Evolutionary conservation across 2,888 invertebrate species (phyloP), one percentile per base, ranked within the genome.

Genomic region (Volucella zonaria): DNA sequence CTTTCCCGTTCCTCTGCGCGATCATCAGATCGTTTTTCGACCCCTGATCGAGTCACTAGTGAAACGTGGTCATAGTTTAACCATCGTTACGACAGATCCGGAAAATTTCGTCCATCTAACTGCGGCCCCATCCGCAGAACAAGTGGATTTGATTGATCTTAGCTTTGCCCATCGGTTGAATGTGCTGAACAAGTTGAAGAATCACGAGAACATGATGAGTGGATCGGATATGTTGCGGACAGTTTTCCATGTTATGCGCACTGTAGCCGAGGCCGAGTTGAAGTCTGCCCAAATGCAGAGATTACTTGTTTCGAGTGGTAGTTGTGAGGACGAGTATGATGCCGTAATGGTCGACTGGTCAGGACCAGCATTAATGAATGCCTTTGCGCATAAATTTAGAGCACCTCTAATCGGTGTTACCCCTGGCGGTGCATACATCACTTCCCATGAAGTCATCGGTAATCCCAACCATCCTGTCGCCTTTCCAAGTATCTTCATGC

Each of bases 291-390:
- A 89, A 87, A 86, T 90, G 15, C 87, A 89, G 81, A 43, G 86
- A 14, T 62, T 89, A 2, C 74, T 90, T 4, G 54, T 56, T 51
- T n/a, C 56, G n/a, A n/a, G n/a, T n/a, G 45, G 54, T 10, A 18
- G 42, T 51, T 82, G 87, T 3, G 67, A 83, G 23, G 59, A 92
- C 76, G 92, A 92, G 42, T 94, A 94, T 86, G 94, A 94, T 89
- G 88, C 94, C 43, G 92, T 94, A 0, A 90, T 94, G 49, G 92
- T 93, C 3, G 94, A 94, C 89, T 92, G 93, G n/a, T 91, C 93
- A 8, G 90, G 92, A 4, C 87, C 88, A n/a, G 93, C 93, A 0
- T 70, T 93, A 0, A 88, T 93, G 49, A 93, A 93, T 74, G 93
- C 92, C 0, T 92, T 93, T 18, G 93, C 93, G 18, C 92, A 93